Evolutionary conservation across 2,888 invertebrate species (phyloP).

Genomic region (Dione juno): DNA sequence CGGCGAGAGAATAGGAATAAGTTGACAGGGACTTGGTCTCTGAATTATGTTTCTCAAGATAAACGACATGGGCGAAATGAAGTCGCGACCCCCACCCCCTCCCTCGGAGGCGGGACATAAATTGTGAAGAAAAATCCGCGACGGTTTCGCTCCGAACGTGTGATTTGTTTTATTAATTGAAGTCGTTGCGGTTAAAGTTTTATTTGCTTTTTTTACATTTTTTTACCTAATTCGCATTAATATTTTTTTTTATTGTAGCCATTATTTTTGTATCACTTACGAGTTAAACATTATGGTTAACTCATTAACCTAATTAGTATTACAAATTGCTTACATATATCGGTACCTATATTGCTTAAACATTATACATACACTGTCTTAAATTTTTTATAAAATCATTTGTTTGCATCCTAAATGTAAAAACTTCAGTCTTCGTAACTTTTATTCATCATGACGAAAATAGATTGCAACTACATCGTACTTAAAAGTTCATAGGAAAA

Average conservation of each 20-base stretch:
- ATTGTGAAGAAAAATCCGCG: conserved; percentile 82
- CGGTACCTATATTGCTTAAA: too few species aligned
- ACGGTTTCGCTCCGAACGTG: conserved; percentile 77
- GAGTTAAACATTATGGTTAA: neutral
- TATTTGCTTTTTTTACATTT: conserved; percentile 32
- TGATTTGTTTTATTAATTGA: conserved; percentile 81
- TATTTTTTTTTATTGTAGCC: neutral
- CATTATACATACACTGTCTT: too few species aligned
- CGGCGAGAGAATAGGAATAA: conserved; percentile 84
- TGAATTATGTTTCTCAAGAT: conserved; percentile 88
- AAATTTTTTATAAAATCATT: too few species aligned
- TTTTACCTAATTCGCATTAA: conserved; percentile 25
- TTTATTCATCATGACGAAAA: neutral
- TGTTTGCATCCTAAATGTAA: neutral
- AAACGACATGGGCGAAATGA: conserved; percentile 89
- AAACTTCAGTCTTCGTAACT: too few species aligned
- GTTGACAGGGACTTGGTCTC: conserved; percentile 83
- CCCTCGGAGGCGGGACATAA: conserved; percentile 73
- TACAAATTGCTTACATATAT: too few species aligned
- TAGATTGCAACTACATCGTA: neutral
- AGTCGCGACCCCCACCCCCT: conserved; percentile 81
- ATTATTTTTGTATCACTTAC: neutral
- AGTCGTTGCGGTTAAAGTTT: conserved; percentile 44
- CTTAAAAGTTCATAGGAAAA: conserved; percentile 1
- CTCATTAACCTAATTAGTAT: too few species aligned